Percentiles rank a stretch among this genome's conserved stretches.
Conservation (phyloP, 2,113 vertebrate species). For the Glaucidium brasilianum region DNA sequence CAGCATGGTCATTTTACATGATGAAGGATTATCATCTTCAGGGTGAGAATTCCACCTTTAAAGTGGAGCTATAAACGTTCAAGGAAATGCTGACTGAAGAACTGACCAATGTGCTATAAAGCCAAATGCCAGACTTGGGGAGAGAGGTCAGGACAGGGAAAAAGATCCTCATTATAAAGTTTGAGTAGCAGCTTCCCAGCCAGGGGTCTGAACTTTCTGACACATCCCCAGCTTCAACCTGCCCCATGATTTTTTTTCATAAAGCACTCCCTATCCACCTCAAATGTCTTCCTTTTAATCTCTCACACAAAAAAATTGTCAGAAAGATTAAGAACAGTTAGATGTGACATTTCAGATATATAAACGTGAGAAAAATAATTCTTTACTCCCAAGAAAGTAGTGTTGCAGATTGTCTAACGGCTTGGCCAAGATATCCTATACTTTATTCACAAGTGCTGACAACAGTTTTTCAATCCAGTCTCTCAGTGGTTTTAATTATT, state of each 20-base stretch:
- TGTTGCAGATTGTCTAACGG: not conserved
- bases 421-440: not conserved
- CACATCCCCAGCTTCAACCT: not conserved
- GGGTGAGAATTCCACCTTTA: constrained; percentile 38
- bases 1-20: constrained; percentile 55
- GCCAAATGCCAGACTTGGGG: not conserved
- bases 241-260: not conserved
- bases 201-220: not conserved
- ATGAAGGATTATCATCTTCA: constrained; percentile 51
- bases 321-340: not conserved
- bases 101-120: not conserved
- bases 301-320: not conserved
- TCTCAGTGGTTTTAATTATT: not conserved
- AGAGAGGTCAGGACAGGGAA: not conserved
- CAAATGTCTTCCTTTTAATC: not conserved
- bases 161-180: not conserved
- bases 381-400: not conserved
- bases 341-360: not conserved
- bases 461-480: not conserved
- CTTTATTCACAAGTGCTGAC: not conserved
- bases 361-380: not conserved
- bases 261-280: not conserved
- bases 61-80: constrained; percentile 11
- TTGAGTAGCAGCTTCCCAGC: not conserved
- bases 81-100: not conserved